Evolutionary conservation across 1,140 invertebrate genomes (phyloP), one percentile per base, ranked within the genome.

Genomic region (Dicyema japonicum): DNA sequence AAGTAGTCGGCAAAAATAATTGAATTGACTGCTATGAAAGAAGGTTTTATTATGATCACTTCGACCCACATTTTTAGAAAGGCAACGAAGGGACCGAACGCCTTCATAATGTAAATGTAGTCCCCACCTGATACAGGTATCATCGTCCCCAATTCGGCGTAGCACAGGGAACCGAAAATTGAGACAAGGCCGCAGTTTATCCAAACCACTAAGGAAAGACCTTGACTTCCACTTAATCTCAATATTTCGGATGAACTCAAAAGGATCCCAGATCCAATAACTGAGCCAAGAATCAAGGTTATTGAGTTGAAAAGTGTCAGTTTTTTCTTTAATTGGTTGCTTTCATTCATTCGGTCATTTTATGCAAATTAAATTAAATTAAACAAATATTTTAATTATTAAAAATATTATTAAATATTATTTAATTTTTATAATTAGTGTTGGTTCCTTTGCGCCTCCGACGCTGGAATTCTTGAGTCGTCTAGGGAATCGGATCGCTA

Each of bases 211-310:
- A 80, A 50, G 35, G 69, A 68, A 33, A 72, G 50, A n/a, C 63
- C 71, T 1, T 76, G 63, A 5, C 71, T 76, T n/a, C 69, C 70
- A 1, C 70, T 65, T 40, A 66, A 60, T 35, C 63, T 44, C 9
- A 78, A 45, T 1, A 74, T 68, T 31, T 76, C 71, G 41, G 69
- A 76, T 1, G 85, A 82, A 6, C 78, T 80, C 7, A 92, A 69
- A 49, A 94, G 94, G 41, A 94, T 78, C 22, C 72, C 72, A 2
- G 72, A 76, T 2, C 48, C 48, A 22, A 50, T 48, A 17, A 50
- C 44, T 31, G 40, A 41, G 18, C 47, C 47, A 2, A 50, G 43
- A 21, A 50, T 47, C 2, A 50, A 39, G 7, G 44, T 44, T 4
- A 47, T 33, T 11, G 44, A 44, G 34, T 46, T 47, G 2, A 49